A percentile compares a stretch with the other conserved stretches of the same genome.
phyloP scores from a whole-genome alignment of 2,888 invertebrate species.

The Andrena praecox region DNA sequence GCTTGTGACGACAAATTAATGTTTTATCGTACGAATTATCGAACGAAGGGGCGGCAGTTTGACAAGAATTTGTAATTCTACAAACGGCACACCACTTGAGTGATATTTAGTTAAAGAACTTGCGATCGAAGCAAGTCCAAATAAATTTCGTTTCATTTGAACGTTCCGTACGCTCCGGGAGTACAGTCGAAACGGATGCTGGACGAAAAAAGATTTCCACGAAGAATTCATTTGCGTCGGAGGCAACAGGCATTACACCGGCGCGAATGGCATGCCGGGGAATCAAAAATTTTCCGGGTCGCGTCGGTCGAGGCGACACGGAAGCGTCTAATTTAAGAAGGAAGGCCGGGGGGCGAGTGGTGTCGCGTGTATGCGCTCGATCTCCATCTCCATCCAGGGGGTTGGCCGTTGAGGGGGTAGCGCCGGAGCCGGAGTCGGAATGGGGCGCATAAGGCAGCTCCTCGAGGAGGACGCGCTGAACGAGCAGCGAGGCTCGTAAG shows the following conservation, averaged over 20 bases:
- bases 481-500: constrained; percentile 64
- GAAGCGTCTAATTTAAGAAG: constrained; percentile 49
- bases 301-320: constrained; percentile 7
- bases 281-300: constrained; percentile 26
- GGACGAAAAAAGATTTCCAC: not conserved
- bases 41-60: constrained; percentile 6
- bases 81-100: too few species aligned
- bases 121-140: too few species aligned
- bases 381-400: not conserved
- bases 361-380: constrained; percentile 31
- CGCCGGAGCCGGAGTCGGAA: constrained; percentile 37
- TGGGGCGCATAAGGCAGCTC: constrained; percentile 59
- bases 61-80: constrained; percentile 15
- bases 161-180: too few species aligned
- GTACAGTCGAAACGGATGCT: not conserved
- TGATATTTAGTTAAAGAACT: too few species aligned
- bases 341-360: constrained; percentile 5
- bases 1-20: not conserved
- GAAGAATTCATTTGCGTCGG: constrained; percentile 10
- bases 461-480: constrained; percentile 59
- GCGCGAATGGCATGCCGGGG: not conserved
- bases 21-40: not conserved
- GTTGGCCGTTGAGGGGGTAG: constrained; percentile 23
- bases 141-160: too few species aligned
- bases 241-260: not conserved